Percentiles rank a stretch among this genome's conserved stretches.
These are phyloP conservation scores for Agrotis ipsilon DNA, from an alignment of 2,888 invertebrate genomes.

Conservation along the genomic window DNA sequence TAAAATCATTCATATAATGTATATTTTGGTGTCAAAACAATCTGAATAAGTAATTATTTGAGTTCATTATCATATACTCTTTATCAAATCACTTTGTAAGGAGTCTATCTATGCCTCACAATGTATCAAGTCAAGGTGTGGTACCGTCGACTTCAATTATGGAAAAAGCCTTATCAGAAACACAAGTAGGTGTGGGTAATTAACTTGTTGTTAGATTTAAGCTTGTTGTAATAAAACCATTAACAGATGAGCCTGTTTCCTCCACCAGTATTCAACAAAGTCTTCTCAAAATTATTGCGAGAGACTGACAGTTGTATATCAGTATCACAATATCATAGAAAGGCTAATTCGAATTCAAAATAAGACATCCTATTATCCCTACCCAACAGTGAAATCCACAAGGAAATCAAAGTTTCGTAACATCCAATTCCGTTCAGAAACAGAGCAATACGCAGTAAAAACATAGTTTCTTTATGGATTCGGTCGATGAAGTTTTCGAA, in stretches of 20 bases:
- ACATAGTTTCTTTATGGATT: constrained; percentile 51
- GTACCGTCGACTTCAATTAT: constrained; percentile 39
- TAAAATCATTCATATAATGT: constrained; percentile 16
- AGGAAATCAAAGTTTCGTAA: constrained; percentile 59
- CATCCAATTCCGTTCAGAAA: constrained; percentile 43
- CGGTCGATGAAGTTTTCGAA: constrained; percentile 65
- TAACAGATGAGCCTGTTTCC: constrained; percentile 18
- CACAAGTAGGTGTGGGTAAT: constrained; percentile 23
- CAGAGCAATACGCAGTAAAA: constrained; percentile 33
- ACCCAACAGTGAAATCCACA: constrained; percentile 35
- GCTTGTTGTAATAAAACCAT: constrained; percentile 10
- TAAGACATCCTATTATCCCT: constrained; percentile 10
- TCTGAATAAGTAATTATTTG: background rate
- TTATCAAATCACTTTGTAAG: constrained; percentile 28
- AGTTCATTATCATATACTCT: background rate
- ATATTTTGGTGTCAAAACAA: background rate
- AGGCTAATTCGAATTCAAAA: constrained; percentile 21
- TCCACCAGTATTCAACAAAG: background rate
- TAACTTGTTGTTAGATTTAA: constrained; percentile 24
- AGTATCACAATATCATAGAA: background rate
- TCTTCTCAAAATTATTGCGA: background rate
- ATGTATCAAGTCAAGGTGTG: constrained; percentile 36
- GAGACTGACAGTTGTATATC: background rate
- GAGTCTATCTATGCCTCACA: constrained; percentile 13
- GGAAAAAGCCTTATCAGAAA: constrained; percentile 48